Conservation (phyloP, 1,140 invertebrate genomes). For the Solenopsis invicta region DNA sequence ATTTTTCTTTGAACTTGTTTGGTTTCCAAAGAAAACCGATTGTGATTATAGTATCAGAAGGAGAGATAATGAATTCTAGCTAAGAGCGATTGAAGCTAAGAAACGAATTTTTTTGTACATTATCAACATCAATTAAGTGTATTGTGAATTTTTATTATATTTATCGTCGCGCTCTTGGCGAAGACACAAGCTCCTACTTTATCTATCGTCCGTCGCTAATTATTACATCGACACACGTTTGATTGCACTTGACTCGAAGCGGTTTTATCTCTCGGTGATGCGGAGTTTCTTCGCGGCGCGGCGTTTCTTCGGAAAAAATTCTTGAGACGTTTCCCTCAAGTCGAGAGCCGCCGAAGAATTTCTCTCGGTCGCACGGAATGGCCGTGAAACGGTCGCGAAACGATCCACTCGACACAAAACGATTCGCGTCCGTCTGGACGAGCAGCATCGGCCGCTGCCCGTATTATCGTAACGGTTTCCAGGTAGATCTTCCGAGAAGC, state of each 20-base stretch:
- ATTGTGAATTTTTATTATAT: not conserved
- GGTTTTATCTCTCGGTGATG: constrained; percentile 9
- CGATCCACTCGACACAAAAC: constrained; percentile 52
- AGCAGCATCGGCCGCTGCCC: constrained; percentile 64
- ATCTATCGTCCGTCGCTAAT: constrained; percentile 1
- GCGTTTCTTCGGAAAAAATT: constrained; percentile 52
- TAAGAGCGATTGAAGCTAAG: not conserved
- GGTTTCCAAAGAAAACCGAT: too few species aligned
- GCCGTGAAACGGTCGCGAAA: constrained; percentile 58
- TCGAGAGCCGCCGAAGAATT: constrained; percentile 47
- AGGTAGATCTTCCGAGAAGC: constrained; percentile 78
- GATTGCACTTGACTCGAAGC: not conserved
- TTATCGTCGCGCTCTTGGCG: not conserved
- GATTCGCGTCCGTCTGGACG: constrained; percentile 58
- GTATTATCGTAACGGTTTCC: constrained; percentile 78
- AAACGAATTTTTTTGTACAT: not conserved
- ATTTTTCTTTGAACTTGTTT: too few species aligned
- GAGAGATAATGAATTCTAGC: not conserved
- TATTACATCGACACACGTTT: constrained; percentile 3
- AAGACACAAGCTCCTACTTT: not conserved
- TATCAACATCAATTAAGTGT: not conserved
- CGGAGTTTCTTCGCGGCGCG: not conserved
- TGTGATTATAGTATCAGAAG: not conserved
- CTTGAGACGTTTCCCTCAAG: constrained; percentile 20
- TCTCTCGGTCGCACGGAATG: constrained; percentile 39